Percentiles rank a stretch among this genome's conserved stretches.
Evolutionary conservation across 2,113 vertebrate species (phyloP).

Genomic region (Phycodurus eques): DNA sequence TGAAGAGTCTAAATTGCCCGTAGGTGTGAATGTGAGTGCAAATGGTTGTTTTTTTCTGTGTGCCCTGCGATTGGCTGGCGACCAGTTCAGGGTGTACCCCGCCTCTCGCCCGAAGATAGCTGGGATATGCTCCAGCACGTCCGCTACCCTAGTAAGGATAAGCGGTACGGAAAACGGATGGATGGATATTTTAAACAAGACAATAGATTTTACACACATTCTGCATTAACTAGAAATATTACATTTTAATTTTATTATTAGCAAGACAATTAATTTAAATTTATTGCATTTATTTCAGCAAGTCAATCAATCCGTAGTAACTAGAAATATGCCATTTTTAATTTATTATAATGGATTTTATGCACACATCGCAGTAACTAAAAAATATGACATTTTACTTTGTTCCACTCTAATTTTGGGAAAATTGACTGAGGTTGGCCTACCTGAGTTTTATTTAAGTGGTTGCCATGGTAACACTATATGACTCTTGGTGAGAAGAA

Average conservation of each 20-base stretch:
- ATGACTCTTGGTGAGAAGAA: neutral
- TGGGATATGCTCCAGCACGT: no score
- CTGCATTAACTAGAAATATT: neutral
- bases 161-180: no score
- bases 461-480: neutral
- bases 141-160: no score
- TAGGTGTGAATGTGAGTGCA: no score
- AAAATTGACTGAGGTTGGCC: neutral
- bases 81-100: no score
- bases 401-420: neutral
- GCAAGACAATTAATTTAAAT: no score
- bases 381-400: neutral
- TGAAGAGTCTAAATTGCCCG: no score
- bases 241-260: neutral
- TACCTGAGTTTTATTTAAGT: neutral
- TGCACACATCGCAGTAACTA: neutral
- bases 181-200: no score
- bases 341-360: neutral
- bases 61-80: no score
- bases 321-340: neutral
- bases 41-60: no score
- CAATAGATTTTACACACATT: neutral
- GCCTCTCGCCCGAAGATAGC: no score
- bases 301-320: neutral
- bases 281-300: neutral